These are phyloP conservation scores for Epinephelus fuscoguttatus DNA, from an alignment of 2,113 vertebrate genomes.

Conservation along the genomic window DNA sequence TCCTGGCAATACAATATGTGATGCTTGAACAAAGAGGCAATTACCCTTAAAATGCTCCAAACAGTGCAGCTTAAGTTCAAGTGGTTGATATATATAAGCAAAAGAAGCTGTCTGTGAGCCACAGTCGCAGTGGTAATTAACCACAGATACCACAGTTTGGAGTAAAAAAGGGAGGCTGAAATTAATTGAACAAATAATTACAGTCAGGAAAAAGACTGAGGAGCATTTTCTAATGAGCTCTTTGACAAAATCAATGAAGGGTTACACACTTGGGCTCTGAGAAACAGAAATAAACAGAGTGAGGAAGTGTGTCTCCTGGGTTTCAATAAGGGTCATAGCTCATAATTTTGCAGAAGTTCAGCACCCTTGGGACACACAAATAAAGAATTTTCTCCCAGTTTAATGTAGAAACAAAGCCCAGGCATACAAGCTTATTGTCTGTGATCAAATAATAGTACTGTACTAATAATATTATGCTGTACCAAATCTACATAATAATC, in stretches of 20 bases:
- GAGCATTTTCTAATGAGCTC: slow-evolving; percentile 27
- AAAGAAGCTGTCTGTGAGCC: slow-evolving; percentile 42
- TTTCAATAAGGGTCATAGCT: slow-evolving; percentile 23
- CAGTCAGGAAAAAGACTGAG: slow-evolving; percentile 23
- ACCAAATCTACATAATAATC: slow-evolving; percentile 22
- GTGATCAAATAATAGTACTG: slow-evolving; percentile 26
- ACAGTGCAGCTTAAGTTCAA: slow-evolving; percentile 48
- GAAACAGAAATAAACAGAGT: slow-evolving; percentile 28
- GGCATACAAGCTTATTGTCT: not conserved
- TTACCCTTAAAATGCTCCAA: slow-evolving; percentile 51
- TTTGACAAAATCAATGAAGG: slow-evolving; percentile 22
- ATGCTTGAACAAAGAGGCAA: slow-evolving; percentile 56
- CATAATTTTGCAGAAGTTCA: slow-evolving; percentile 13
- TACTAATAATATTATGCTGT: slow-evolving; percentile 8
- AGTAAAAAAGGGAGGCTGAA: slow-evolving; percentile 41
- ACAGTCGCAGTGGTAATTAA: slow-evolving; percentile 43
- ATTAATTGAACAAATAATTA: slow-evolving; percentile 67
- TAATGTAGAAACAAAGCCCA: not conserved
- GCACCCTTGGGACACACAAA: slow-evolving; percentile 26
- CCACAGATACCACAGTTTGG: slow-evolving; percentile 47
- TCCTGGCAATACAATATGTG: slow-evolving; percentile 53
- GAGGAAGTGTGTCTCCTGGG: slow-evolving; percentile 20
- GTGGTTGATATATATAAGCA: slow-evolving; percentile 46
- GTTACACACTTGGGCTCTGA: not conserved
- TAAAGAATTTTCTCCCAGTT: not conserved